Evolutionary conservation across 2,113 vertebrate species (phyloP).

Genomic region (Hydrochoerus hydrochaeris): DNA sequence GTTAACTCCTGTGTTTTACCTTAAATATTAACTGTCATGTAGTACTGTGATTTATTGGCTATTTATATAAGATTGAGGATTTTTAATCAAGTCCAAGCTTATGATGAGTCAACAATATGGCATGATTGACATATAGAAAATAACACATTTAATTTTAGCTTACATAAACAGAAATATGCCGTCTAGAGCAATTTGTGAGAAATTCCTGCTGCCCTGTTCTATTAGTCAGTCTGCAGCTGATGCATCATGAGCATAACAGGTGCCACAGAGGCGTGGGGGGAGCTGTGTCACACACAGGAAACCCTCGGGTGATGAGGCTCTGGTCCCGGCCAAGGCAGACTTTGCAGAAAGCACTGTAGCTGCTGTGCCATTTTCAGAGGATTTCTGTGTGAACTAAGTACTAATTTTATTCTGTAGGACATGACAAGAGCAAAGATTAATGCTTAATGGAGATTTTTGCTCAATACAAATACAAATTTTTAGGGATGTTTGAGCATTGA

Average conservation of each 20-base stretch:
- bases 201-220: background rate
- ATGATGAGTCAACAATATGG: constrained; percentile 44
- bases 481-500: background rate
- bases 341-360: background rate
- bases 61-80: constrained; percentile 38
- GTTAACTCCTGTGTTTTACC: background rate
- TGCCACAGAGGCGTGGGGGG: background rate
- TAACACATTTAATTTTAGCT: constrained; percentile 61
- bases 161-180: constrained; percentile 28
- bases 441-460: background rate
- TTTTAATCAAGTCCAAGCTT: constrained; percentile 47
- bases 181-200: constrained; percentile 19
- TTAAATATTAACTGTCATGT: constrained; percentile 5
- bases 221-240: constrained; percentile 37
- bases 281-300: background rate
- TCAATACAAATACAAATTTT: background rate
- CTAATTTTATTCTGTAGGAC: background rate
- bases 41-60: constrained; percentile 14
- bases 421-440: background rate
- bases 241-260: background rate
- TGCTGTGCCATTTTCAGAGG: background rate
- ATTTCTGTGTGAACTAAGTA: background rate
- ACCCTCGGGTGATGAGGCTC: background rate
- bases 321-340: background rate
- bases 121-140: constrained; percentile 51